Evolutionary conservation across 1,140 invertebrate genomes (phyloP).

Genomic region (Leptonema lineaticorne): DNA sequence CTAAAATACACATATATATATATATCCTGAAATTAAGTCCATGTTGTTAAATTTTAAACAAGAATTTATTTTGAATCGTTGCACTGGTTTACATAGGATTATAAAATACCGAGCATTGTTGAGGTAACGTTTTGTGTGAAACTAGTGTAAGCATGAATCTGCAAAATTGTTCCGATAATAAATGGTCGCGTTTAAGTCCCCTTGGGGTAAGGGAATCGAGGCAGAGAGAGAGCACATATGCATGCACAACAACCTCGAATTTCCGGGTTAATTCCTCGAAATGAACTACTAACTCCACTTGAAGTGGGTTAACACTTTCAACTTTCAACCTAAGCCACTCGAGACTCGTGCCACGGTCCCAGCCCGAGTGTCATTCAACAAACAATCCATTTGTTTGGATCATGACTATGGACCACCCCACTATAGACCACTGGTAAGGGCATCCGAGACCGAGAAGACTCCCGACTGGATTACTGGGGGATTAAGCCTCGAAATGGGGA

Average conservation of each 20-base stretch:
- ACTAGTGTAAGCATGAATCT: too few relatives aligned
- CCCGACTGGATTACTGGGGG: background rate
- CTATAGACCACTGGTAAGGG: background rate
- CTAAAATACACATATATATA: too few relatives aligned
- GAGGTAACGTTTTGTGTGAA: too few relatives aligned
- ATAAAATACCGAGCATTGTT: too few relatives aligned
- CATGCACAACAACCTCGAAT: slow-evolving; percentile 5
- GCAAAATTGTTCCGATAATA: background rate
- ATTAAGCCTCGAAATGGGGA: background rate
- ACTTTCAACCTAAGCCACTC: slow-evolving; percentile 28
- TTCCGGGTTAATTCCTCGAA: slow-evolving; percentile 29
- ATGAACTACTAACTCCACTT: slow-evolving; percentile 35
- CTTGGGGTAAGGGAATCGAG: background rate
- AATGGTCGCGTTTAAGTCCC: slow-evolving; percentile 7
- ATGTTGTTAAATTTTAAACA: too few relatives aligned
- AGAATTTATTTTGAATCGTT: too few relatives aligned
- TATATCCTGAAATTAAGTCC: too few relatives aligned
- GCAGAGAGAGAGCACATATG: slow-evolving; percentile 9
- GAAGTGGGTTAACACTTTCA: slow-evolving; percentile 34
- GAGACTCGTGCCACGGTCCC: background rate
- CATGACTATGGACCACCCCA: background rate
- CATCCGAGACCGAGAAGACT: background rate
- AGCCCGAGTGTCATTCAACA: slow-evolving; percentile 22
- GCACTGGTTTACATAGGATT: too few relatives aligned
- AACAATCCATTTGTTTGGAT: slow-evolving; percentile 29